phyloP scores from a whole-genome alignment of 2,888 invertebrate genomes.

The Osedax fenrisi region DNA sequence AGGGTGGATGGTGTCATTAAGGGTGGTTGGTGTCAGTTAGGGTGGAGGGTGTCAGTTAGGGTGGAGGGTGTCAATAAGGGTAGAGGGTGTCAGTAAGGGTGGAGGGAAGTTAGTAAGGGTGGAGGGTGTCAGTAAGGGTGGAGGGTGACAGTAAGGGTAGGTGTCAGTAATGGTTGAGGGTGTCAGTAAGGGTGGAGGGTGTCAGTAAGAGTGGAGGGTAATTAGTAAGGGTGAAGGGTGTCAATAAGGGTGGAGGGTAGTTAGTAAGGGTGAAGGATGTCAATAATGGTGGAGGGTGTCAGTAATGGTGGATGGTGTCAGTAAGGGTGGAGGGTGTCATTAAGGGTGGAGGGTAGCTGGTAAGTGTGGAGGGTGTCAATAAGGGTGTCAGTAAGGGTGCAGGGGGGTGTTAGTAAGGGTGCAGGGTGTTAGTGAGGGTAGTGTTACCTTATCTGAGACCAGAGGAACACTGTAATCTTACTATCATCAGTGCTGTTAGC shows the following conservation, averaged over 20 bases:
- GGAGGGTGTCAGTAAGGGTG: not conserved
- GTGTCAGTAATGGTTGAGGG: not conserved
- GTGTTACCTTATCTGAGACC: constrained; percentile 64
- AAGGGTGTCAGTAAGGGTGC: not conserved
- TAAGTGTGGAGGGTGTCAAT: too few species aligned
- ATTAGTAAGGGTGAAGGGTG: too few species aligned
- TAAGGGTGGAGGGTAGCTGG: too few species aligned
- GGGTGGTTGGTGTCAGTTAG: not conserved
- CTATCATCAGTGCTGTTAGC: constrained; percentile 66
- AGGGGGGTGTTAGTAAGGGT: not conserved
- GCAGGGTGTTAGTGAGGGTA: not conserved
- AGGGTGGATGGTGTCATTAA: not conserved
- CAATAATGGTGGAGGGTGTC: too few species aligned
- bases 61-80: not conserved
- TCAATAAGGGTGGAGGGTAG: too few species aligned
- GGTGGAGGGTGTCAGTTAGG: not conserved
- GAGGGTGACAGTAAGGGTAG: not conserved
- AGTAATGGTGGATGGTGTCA: too few species aligned
- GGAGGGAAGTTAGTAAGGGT: not conserved
- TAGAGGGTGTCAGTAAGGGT: not conserved
- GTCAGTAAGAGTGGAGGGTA: not conserved
- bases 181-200: not conserved
- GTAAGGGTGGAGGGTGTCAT: too few species aligned
- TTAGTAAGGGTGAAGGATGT: too few species aligned
- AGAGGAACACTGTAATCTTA: constrained; percentile 67